Base-by-base conservation (phyloP, 1,140 invertebrate species). In the Solen grandis region DNA sequence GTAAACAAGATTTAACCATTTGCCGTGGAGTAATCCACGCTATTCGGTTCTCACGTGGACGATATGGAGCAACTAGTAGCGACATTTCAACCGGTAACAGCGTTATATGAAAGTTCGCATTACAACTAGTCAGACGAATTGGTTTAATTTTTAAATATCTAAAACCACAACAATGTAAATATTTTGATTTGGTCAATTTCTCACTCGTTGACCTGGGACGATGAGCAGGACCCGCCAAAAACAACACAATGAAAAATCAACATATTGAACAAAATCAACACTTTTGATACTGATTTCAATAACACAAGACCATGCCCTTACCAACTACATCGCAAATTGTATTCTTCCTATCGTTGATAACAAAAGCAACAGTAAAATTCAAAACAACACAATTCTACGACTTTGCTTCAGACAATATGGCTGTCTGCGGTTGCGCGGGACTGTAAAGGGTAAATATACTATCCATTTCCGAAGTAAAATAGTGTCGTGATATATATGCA, bases 321-420 rank as follows among this genome's bases (percentile, higher is more conserved):
- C 75, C 75, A 68, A 38, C 65, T 59, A 68, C 62, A 60, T 68
- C 36, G 60, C 35, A n/a, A 68, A 54, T 33, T 33, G 14, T 22
- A 10, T 35, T 33, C 22, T 59, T 25, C 14, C 16, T 22, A 25
- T 2, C 41, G 63, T n/a, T 36, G 41, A 60, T 31, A 8, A 19
- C 19, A 54, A 33, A 55, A 57, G 46, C 65, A n/a, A 25, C 33
- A 22, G 14, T 41, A 29, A 59, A 68, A 33, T 46, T 31, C 59
- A 57, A 19, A 57, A 33, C 22, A 31, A 78, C 35, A 25, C 41
- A 66, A 69, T 69, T 78, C 41, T 78, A 78, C 75, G 52, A 78
- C 41, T 74, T 76, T 35, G 62, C 55, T 62, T 74, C 46, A 60
- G 69, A 80, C 77, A 80, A 80, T 33, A 80, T 80, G 77, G 77